Conservation (phyloP, 2,888 invertebrate genomes). For the Sinotaia quadrata region DNA sequence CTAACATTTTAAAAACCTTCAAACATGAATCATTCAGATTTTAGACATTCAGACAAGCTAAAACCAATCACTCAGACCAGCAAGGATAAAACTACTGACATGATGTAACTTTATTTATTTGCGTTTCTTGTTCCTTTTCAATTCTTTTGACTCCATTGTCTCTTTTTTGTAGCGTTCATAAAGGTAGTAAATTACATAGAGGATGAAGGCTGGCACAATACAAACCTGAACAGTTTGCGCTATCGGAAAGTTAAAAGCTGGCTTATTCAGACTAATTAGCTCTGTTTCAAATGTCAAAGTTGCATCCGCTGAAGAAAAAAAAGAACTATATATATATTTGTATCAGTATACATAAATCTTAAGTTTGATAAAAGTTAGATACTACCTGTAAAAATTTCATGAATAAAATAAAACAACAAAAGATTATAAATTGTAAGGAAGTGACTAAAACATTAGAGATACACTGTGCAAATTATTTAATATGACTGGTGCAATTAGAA, state of each 20-base stretch:
- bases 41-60: no score
- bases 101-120: no score
- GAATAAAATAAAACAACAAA: not conserved
- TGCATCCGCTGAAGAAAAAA: conserved; percentile 47
- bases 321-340: not conserved
- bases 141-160: conserved; percentile 21
- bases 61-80: no score
- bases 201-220: conserved; percentile 33
- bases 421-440: not conserved
- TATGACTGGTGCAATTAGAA: no score
- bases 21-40: no score
- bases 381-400: not conserved
- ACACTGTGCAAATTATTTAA: no score
- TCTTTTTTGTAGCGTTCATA: conserved; percentile 43
- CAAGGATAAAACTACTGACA: no score
- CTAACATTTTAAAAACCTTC: no score
- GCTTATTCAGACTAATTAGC: conserved; percentile 47
- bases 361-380: not conserved
- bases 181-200: conserved; percentile 39
- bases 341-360: not conserved
- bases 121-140: conserved; percentile 19
- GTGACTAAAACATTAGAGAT: not conserved
- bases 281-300: conserved; percentile 53
- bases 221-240: conserved; percentile 33
- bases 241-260: conserved; percentile 32